Percentiles rank a stretch among this genome's conserved stretches.
These are phyloP conservation scores for Colletes latitarsis DNA, from an alignment of 1,140 invertebrate genomes.

Conservation along the genomic window DNA sequence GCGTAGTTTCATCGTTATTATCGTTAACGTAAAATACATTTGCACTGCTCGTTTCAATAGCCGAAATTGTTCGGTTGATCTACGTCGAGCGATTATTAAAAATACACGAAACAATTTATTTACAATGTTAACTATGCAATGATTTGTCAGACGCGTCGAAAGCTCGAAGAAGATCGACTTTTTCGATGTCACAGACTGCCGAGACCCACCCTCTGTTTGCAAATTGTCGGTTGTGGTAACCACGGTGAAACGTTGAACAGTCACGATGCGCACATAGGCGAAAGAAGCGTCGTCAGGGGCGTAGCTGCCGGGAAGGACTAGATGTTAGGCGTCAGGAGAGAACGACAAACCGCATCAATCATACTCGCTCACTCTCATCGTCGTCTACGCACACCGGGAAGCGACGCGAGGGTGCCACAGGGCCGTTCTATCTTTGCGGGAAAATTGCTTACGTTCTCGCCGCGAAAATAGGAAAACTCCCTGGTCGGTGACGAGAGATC, in stretches of 20 bases:
- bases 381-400: conserved; percentile 48
- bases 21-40: too few species aligned
- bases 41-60: too few species aligned
- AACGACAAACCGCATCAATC: conserved; percentile 69
- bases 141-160: too few species aligned
- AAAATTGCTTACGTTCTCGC: conserved; percentile 65
- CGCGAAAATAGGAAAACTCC: conserved; percentile 53
- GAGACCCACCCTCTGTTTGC: background rate
- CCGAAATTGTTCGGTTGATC: too few species aligned
- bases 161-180: too few species aligned
- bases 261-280: background rate
- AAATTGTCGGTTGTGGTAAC: background rate
- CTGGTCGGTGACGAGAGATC: background rate
- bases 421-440: conserved; percentile 64
- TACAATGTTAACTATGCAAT: too few species aligned
- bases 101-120: too few species aligned
- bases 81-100: too few species aligned
- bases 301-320: conserved; percentile 43
- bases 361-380: conserved; percentile 69
- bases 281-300: conserved; percentile 29
- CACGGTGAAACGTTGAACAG: background rate
- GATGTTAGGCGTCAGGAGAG: conserved; percentile 56
- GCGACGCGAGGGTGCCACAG: conserved; percentile 39
- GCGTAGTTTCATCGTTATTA: too few species aligned
- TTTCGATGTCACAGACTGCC: too few species aligned